Conservation (phyloP, 1,140 invertebrate genomes). For the Brachionus asplanchnoidis region DNA sequence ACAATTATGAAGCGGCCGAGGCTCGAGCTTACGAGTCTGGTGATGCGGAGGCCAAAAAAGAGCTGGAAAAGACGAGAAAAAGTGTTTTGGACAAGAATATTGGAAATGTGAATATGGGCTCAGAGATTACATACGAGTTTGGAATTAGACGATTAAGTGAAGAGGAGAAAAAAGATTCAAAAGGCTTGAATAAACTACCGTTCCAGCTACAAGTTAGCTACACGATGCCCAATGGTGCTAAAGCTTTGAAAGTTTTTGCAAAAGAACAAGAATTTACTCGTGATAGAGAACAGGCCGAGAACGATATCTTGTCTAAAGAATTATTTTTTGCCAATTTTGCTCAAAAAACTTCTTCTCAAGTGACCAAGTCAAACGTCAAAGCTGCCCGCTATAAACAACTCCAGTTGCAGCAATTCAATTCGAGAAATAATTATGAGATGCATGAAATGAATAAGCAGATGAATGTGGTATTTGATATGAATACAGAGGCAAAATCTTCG, state of each 20-base stretch:
- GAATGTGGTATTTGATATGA: background rate
- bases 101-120: conserved; percentile 26
- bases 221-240: conserved; percentile 48
- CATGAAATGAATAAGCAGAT: background rate
- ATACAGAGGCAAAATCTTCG: background rate
- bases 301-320: background rate
- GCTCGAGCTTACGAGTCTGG: background rate
- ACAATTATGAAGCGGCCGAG: conserved; percentile 9
- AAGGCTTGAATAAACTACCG: background rate
- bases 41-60: background rate
- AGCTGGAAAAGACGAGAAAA: background rate
- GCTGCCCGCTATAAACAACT: background rate
- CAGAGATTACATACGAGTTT: conserved; percentile 35
- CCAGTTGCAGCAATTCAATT: background rate
- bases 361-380: background rate
- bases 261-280: conserved; percentile 8
- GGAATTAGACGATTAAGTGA: conserved; percentile 17
- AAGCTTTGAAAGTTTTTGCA: conserved; percentile 27
- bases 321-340: background rate
- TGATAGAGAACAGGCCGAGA: background rate
- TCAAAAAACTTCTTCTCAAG: conserved; percentile 23
- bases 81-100: background rate
- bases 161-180: background rate
- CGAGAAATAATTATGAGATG: background rate
- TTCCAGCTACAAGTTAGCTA: conserved; percentile 47